Evolutionary conservation across 2,113 vertebrate species (phyloP).

Genomic region (Ceuthmochares aereus): DNA sequence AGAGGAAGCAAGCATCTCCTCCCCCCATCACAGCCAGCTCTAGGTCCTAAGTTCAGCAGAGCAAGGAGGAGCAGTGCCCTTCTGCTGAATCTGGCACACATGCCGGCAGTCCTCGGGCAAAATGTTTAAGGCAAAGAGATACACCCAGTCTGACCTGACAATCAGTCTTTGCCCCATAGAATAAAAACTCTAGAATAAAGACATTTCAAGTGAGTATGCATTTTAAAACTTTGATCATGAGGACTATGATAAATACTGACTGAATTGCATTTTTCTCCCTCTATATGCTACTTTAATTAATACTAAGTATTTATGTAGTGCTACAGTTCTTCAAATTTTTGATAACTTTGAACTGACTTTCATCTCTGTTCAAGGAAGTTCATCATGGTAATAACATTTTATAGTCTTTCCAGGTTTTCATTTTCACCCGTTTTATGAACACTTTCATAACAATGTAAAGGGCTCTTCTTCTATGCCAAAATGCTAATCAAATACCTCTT

Average conservation of each 20-base stretch:
- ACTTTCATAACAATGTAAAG: neutral
- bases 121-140: no score
- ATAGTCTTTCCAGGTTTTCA: constrained; percentile 25
- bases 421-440: constrained; percentile 55
- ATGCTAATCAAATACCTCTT: constrained; percentile 40
- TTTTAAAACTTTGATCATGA: neutral
- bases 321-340: neutral
- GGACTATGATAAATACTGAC: neutral
- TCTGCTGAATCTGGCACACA: no score
- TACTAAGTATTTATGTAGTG: neutral
- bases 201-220: neutral
- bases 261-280: neutral
- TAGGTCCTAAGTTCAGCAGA: no score
- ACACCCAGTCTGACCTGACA: no score
- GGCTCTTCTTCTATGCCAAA: constrained; percentile 7
- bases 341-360: constrained; percentile 58
- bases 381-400: constrained; percentile 33
- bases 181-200: neutral
- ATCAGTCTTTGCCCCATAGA: neutral
- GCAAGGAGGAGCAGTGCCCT: no score
- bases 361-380: neutral
- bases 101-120: no score
- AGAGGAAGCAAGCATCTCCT: no score
- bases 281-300: neutral
- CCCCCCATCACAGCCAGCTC: no score